Base-by-base conservation (phyloP, 2,113 vertebrate species). In the Astur gentilis region DNA sequence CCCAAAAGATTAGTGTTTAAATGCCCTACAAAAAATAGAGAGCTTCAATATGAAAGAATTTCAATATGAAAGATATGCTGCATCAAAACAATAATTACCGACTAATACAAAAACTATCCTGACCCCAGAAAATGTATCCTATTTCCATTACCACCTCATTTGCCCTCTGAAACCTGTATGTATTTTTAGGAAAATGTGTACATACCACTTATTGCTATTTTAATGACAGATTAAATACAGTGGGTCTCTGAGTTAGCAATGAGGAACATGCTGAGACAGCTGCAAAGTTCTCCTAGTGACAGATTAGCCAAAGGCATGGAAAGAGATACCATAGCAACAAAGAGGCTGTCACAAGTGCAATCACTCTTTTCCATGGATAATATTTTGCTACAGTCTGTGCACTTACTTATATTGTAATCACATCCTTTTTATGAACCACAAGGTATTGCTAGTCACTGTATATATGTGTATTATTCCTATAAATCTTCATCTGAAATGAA, bases 291-390 rank as follows among this genome's bases (percentile, higher is more conserved):
- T 93, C 62, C 81, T 76, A 72, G 58, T 87, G 87, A 95, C 78
- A 89, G 86, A 95, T 97, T 95, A 91, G 81, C 91, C 91, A 91
- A 87, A 94, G 89, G 81, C 91, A 87, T 73, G 31, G 83, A 85
- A 95, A 95, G 72, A 95, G 87, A 94, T 82, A 76, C 77, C 81
- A 94, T 93, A 93, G 86, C 81, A 96, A 94, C 87, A 93, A 89
- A 87, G 70, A 87, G 77, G 18, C 77, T 89, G 89, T 92, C 91
- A 84, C 62, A 89, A 93, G 61, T 79, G 70, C 66, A 95, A 80
- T 96, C 87, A 76, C n/a, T 95, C 90, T 76, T 89, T 84, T 89
- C 87, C 81, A 82, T 13, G 49, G 57, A 36, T 76, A 94, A 49
- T 91, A 94, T 95, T 95, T 94, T 95, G 65, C 65, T 72, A 57